Base-by-base conservation (phyloP, 1,140 invertebrate species). In the Drosophila lini region DNA sequence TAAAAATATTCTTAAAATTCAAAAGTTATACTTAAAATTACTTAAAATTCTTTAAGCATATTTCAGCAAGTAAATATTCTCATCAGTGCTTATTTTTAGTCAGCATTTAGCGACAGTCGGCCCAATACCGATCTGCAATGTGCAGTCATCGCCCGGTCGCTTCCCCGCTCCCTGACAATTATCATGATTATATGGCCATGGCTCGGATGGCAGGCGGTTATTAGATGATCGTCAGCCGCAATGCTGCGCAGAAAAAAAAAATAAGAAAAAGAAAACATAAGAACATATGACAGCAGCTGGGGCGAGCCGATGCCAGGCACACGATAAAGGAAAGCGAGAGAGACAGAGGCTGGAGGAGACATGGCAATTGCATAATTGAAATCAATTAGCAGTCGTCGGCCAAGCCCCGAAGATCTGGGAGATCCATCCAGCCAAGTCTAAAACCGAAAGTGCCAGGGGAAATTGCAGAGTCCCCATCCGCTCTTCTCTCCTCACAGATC, bases 351-450 rank as follows among this genome's bases (percentile, higher is more conserved):
- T 53, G 67, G 75, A 44, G 45, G 50, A 76, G 67, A 74, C 74
- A 63, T 60, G 44, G 64, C 83, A 88, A 88, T 88, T 88, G 83
- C 84, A 88, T 88, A 88, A 88, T 89, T 88, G 80, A 88, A 88
- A 88, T 84, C 80, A 88, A 88, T 88, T 88, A 88, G 69, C 68
- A 80, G 40, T 22, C 73, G 63, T 85, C 53, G 64, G 52, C 57
- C 58, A 57, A 78, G 75, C 58, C 65, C 64, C 44, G 60, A 32
- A 60, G 31, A 65, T 45, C 11, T 25, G 31, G n/a, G 15, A 38
- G 48, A 22, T 47, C 19, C 36, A 41, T 28, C 32, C 50, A 7
- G 16, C 16, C 48, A 13, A 40, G 61, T 60, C 59, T 77, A 58
- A 86, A 88, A 88, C 65, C 55, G 83, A 88, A 88, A 88, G 83